Evolutionary conservation across 2,113 vertebrate species (phyloP).

Genomic region (Thalassoma bifasciatum): DNA sequence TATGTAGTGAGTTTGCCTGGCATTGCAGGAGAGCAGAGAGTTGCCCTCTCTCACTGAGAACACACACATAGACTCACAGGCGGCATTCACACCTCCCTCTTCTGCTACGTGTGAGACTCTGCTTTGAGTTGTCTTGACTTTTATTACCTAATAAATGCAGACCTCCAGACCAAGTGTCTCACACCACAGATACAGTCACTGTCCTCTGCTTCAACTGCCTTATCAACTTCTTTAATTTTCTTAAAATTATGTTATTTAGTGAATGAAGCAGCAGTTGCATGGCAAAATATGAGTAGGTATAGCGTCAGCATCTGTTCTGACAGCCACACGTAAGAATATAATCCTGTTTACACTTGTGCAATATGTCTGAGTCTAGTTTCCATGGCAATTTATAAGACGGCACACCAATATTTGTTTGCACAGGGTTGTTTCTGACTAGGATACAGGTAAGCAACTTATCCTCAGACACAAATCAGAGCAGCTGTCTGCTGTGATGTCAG

Average conservation of each 20-base stretch:
- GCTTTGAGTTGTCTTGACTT: constrained; percentile 35
- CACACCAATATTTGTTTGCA: not conserved
- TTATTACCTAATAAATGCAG: constrained; percentile 30
- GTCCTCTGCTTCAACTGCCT: not conserved
- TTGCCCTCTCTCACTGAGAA: constrained; percentile 8
- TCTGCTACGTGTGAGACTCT: constrained; percentile 34
- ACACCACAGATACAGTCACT: constrained; percentile 19
- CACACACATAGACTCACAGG: constrained; percentile 9
- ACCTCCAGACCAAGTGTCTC: not conserved
- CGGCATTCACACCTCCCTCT: constrained; percentile 49
- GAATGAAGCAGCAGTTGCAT: not conserved
- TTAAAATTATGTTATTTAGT: not conserved
- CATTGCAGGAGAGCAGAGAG: constrained; percentile 22
- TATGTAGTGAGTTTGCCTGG: constrained; percentile 49
- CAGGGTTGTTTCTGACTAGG: constrained; percentile 4
- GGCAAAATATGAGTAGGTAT: not conserved
- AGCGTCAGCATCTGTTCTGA: not conserved
- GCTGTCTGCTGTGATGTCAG: not conserved
- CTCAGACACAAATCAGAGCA: not conserved
- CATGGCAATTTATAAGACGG: not conserved
- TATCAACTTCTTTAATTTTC: not conserved
- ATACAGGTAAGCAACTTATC: not conserved
- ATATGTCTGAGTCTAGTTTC: constrained; percentile 3
- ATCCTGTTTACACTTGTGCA: constrained; percentile 9
- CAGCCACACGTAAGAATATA: not conserved